Conservation (phyloP, 2,888 invertebrate species). For the Calephelis perditalis region DNA sequence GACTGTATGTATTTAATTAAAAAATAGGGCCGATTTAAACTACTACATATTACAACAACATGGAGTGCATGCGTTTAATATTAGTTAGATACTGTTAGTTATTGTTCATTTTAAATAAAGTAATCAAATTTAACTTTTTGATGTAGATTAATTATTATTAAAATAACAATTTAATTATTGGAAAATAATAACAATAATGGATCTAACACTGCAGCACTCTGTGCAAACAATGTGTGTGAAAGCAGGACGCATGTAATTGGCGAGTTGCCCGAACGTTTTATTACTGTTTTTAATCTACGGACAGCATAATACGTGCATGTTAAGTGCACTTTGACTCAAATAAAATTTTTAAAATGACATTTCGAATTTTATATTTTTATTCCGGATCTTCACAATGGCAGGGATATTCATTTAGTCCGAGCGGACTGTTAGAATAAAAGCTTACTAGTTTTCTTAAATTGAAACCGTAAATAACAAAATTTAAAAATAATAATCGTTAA, state of each 20-base stretch:
- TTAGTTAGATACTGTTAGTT: too few relatives aligned
- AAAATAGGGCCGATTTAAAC: too few relatives aligned
- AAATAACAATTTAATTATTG: neutral
- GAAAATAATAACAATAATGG: neutral
- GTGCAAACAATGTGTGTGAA: neutral
- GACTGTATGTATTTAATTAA: too few relatives aligned
- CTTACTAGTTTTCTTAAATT: too few relatives aligned
- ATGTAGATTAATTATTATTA: too few relatives aligned
- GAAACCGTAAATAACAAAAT: too few relatives aligned
- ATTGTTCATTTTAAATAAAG: too few relatives aligned
- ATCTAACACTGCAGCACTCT: slow-evolving; percentile 2
- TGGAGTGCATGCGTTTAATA: too few relatives aligned
- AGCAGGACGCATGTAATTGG: slow-evolving; percentile 10
- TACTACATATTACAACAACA: too few relatives aligned
- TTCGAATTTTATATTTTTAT: slow-evolving; percentile 3
- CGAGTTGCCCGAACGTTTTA: slow-evolving; percentile 5
- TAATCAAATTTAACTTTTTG: too few relatives aligned
- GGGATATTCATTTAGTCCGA: neutral
- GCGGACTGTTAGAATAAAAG: too few relatives aligned
- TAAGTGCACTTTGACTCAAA: slow-evolving; percentile 4
- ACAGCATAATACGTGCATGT: slow-evolving; percentile 5
- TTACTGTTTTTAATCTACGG: slow-evolving; percentile 10
- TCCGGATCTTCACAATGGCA: neutral
- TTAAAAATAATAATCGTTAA: too few relatives aligned
- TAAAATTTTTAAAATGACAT: slow-evolving; percentile 5